Conservation (phyloP, 2,113 vertebrate genomes). For the Zapornia atra region DNA sequence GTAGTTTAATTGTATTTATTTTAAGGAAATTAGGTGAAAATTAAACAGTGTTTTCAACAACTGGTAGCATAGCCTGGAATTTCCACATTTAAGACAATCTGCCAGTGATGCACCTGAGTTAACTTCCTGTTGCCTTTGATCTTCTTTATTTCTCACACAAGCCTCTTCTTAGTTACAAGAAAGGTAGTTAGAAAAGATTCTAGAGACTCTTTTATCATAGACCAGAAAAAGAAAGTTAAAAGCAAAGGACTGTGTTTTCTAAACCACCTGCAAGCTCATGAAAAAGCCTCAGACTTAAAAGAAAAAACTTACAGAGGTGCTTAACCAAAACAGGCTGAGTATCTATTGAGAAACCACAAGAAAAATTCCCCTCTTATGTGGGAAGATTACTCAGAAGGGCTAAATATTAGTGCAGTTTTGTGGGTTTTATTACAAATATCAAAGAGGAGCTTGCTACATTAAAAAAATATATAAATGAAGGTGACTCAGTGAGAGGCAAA, state of each 20-base stretch:
- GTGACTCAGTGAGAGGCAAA: slow-evolving; percentile 23
- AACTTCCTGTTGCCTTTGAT: slow-evolving; percentile 61
- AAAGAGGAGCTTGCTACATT: slow-evolving; percentile 13
- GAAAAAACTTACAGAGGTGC: slow-evolving; percentile 32
- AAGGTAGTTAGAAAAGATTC: slow-evolving; percentile 42
- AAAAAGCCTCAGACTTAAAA: slow-evolving; percentile 60
- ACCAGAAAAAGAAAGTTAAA: slow-evolving; percentile 66
- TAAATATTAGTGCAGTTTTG: slow-evolving; percentile 39
- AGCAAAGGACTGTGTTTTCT: slow-evolving; percentile 41
- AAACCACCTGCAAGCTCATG: slow-evolving; percentile 58
- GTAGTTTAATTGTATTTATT: neutral
- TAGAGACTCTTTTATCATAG: slow-evolving; percentile 68
- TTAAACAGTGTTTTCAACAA: neutral
- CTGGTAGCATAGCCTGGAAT: neutral
- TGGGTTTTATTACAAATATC: slow-evolving; percentile 50
- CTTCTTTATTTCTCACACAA: slow-evolving; percentile 46
- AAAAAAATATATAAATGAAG: neutral
- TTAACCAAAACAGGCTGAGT: slow-evolving; percentile 50
- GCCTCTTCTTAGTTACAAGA: neutral
- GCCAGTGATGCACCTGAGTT: slow-evolving; percentile 36
- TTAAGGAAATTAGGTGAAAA: neutral
- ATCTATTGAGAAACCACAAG: slow-evolving; percentile 54
- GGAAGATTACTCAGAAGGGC: slow-evolving; percentile 55
- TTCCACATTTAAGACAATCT: slow-evolving; percentile 5
- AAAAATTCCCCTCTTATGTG: slow-evolving; percentile 64